Percentiles rank a stretch among this genome's conserved stretches.
These are phyloP conservation scores for Drosophila ezoana DNA, from an alignment of 2,888 invertebrate genomes.

Conservation along the genomic window DNA sequence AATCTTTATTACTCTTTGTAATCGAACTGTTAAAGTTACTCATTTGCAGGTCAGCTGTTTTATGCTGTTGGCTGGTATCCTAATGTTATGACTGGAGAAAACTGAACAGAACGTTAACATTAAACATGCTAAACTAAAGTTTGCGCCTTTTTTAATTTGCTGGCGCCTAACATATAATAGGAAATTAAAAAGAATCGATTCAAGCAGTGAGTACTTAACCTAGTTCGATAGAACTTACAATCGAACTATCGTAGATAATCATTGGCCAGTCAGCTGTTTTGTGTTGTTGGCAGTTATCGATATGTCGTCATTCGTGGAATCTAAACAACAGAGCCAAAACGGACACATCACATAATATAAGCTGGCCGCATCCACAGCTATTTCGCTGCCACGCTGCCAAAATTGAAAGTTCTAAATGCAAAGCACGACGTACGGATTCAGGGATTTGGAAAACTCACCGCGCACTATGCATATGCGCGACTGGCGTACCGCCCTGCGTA, in stretches of 20 bases:
- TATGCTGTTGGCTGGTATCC: too few species aligned
- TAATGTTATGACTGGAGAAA: too few species aligned
- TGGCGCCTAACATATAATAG: not conserved
- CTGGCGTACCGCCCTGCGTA: constrained; percentile 94
- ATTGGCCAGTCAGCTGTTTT: constrained; percentile 35
- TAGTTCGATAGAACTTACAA: not conserved
- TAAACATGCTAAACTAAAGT: too few species aligned
- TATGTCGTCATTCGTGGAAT: constrained; percentile 33
- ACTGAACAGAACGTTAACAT: too few species aligned
- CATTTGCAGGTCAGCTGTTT: too few species aligned
- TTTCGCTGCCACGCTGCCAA: constrained; percentile 45
- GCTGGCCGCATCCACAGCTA: constrained; percentile 4
- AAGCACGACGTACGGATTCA: constrained; percentile 56
- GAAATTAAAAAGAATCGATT: not conserved
- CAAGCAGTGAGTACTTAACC: not conserved
- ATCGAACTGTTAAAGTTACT: too few species aligned
- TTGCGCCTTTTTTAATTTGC: not conserved
- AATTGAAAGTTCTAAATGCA: constrained; percentile 53
- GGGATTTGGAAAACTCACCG: constrained; percentile 58
- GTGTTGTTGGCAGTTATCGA: constrained; percentile 37
- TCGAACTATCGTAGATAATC: not conserved
- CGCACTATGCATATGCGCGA: constrained; percentile 87
- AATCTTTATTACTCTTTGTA: too few species aligned
- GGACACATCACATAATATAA: constrained; percentile 54
- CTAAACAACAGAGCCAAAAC: constrained; percentile 42